Conservation (phyloP, 2,888 invertebrate species). For the Parnassius orleans region DNA sequence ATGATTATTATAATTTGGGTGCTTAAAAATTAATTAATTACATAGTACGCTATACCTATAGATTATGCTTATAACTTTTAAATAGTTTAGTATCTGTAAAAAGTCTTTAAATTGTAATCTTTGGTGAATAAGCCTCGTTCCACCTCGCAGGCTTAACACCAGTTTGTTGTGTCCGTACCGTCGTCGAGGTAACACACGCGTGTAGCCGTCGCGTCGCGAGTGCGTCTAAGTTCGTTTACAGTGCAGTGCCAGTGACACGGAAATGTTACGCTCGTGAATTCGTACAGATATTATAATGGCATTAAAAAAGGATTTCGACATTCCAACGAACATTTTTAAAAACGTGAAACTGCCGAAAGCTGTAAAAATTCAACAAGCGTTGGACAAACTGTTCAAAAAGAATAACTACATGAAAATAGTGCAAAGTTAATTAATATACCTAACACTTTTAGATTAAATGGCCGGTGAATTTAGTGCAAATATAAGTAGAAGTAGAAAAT, state of each 20-base stretch:
- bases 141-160: conserved; percentile 51
- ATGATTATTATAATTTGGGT: too few species aligned
- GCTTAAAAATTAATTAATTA: too few species aligned
- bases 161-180: conserved; percentile 70
- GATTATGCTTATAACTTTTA: too few species aligned
- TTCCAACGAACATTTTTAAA: conserved; percentile 68
- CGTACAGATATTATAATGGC: conserved; percentile 59
- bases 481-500: conserved; percentile 60
- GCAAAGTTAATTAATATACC: conserved; percentile 56
- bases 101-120: conserved; percentile 48
- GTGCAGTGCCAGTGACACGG: conserved; percentile 65
- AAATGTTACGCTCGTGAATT: conserved; percentile 60
- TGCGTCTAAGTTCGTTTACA: conserved; percentile 35
- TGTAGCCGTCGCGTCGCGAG: conserved; percentile 51
- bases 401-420: conserved; percentile 76
- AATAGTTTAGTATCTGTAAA: conserved; percentile 32
- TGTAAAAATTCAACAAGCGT: conserved; percentile 57
- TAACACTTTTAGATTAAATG: conserved; percentile 59
- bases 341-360: conserved; percentile 61
- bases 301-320: conserved; percentile 73
- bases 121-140: conserved; percentile 51
- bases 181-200: conserved; percentile 65
- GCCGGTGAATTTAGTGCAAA: conserved; percentile 69
- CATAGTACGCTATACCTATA: too few species aligned
- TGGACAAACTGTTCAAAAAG: conserved; percentile 72